phyloP scores from a whole-genome alignment of 2,888 invertebrate genomes.

The Melanophora roralis region DNA sequence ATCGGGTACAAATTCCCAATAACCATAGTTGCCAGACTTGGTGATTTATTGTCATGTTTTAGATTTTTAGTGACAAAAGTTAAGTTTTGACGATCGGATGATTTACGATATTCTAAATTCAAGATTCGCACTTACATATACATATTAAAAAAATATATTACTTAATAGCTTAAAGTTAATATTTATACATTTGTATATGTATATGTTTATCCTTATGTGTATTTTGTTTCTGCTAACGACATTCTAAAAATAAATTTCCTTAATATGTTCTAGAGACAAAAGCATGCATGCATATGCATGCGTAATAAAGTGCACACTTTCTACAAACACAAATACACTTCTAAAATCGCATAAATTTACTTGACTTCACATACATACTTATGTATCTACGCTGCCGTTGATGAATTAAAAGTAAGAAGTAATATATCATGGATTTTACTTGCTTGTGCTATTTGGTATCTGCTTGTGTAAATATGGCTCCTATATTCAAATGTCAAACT shows the following conservation, averaged over 20 bases:
- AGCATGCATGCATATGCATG: background rate
- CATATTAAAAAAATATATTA: too few species aligned
- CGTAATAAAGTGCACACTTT: background rate
- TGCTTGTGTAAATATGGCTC: constrained; percentile 34
- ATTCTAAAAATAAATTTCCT: constrained; percentile 27
- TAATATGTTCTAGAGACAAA: background rate
- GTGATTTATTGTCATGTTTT: too few species aligned
- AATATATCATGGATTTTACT: constrained; percentile 37
- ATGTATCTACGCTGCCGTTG: background rate
- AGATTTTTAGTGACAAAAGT: too few species aligned
- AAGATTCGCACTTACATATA: too few species aligned
- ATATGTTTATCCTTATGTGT: constrained; percentile 21
- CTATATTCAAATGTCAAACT: constrained; percentile 40
- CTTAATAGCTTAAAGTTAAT: too few species aligned
- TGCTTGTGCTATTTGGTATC: constrained; percentile 11
- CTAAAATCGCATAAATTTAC: background rate
- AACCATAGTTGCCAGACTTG: too few species aligned
- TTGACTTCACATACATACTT: background rate
- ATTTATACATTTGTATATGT: background rate
- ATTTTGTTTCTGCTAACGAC: constrained; percentile 31
- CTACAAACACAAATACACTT: background rate
- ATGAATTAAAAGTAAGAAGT: constrained; percentile 5
- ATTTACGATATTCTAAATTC: too few species aligned
- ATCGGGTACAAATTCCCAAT: too few species aligned
- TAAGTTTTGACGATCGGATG: too few species aligned